Base-by-base conservation (phyloP, 1,140 invertebrate species). In the Halyomorpha halys region DNA sequence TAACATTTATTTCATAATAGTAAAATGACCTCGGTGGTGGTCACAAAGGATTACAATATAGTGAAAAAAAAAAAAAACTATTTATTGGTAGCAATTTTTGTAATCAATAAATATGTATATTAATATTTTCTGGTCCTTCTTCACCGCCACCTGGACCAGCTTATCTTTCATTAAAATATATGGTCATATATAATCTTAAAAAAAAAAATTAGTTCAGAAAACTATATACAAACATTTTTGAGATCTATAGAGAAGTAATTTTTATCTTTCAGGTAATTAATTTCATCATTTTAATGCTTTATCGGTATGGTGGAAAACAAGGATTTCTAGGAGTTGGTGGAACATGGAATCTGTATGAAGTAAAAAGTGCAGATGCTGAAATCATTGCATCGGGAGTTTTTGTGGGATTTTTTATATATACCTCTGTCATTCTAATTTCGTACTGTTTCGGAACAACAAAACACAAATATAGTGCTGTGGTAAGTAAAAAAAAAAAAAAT, bases 321-420 rank as follows among this genome's bases (percentile, higher is more conserved):
- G 81, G 84, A 69, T 91, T 92, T 72, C 76, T 92, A 47, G 89
- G 89, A 27, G 86, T 90, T 18, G 88, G 89, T 45, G 89, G 88
- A 34, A 89, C 87, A 11, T 91, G 89, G 88, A 91, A 92, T 74
- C 75, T 90, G n/a, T 87, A 89, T 70, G 89, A 91, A 74, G 86
- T 88, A 70, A 91, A 91, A 75, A 88, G 84, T 73, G 83, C 87
- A 0, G 89, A 91, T 71, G 84, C 84, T 25, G 89, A 91, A 78
- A 90, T 90, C 34, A 82, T 91, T 0, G 88, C 88, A 1, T 89
- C 87, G 0, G 89, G 89, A 15, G 84, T 92, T 0, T 85, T 91
- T 66, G 86, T 92, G 4, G 90, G 89, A 14, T 92, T 85, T 73
- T 83, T 91, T 68, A 86, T 92, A 30, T 72, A 72, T 67, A 72